These are phyloP conservation scores for Bettongia penicillata DNA, from an alignment of 2,113 vertebrate genomes.

Conservation along the genomic window DNA sequence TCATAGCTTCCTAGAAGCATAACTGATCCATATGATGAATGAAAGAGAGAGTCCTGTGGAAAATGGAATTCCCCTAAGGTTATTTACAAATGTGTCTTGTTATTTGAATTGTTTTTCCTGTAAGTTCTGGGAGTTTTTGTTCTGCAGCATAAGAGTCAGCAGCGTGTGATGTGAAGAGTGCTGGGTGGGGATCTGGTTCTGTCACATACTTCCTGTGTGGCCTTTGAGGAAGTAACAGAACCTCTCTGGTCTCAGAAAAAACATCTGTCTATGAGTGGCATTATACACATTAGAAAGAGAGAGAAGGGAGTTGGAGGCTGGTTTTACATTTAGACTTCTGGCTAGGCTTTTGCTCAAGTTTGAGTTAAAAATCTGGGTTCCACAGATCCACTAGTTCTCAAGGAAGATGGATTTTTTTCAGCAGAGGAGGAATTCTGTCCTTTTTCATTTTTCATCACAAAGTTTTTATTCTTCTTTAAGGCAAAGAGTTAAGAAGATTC, in stretches of 20 bases:
- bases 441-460: neutral
- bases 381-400: neutral
- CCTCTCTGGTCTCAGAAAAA: neutral
- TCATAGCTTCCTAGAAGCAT: neutral
- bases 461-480: neutral
- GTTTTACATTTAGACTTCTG: neutral
- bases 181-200: neutral
- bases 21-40: neutral
- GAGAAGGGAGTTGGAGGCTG: neutral
- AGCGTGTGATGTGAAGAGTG: neutral
- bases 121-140: neutral
- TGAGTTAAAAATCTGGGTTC: neutral
- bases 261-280: neutral
- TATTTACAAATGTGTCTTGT: neutral
- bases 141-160: neutral
- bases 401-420: conserved; percentile 11
- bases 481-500: neutral
- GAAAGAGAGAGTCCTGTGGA: neutral
- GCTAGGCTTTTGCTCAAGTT: neutral
- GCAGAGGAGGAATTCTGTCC: conserved; percentile 32
- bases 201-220: neutral
- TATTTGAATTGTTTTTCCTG: neutral
- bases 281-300: neutral
- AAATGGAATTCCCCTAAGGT: neutral
- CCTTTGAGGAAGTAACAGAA: neutral